These are phyloP conservation scores for Catagonus wagneri DNA, from an alignment of 2,113 vertebrate genomes.

Conservation along the genomic window DNA sequence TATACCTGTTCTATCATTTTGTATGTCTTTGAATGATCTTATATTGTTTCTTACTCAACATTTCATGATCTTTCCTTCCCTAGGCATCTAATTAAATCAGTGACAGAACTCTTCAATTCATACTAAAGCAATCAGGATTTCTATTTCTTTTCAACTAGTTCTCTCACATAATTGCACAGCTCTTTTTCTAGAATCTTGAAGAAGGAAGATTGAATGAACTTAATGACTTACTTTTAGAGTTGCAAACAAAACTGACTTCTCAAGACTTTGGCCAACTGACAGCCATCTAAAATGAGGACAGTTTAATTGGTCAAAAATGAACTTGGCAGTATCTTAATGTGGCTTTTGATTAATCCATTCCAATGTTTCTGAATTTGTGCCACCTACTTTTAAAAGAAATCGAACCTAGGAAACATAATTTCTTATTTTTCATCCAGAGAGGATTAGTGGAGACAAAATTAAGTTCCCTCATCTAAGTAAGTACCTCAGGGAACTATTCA, in stretches of 20 bases:
- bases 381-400: constrained; percentile 80
- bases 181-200: constrained; percentile 42
- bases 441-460: constrained; percentile 80
- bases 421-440: constrained; percentile 81
- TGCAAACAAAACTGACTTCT: background rate
- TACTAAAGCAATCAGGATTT: constrained; percentile 61
- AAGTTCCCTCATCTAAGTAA: constrained; percentile 76
- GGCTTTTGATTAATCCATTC: constrained; percentile 82
- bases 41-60: constrained; percentile 68
- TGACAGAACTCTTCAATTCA: constrained; percentile 66
- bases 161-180: constrained; percentile 62
- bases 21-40: constrained; percentile 62
- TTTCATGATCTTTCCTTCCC: constrained; percentile 70
- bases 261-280: background rate
- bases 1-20: constrained; percentile 51
- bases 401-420: constrained; percentile 73
- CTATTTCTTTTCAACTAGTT: constrained; percentile 70
- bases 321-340: constrained; percentile 57
- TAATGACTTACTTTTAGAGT: constrained; percentile 55
- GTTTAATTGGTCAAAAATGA: constrained; percentile 73
- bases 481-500: constrained; percentile 83
- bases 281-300: constrained; percentile 72
- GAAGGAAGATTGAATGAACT: constrained; percentile 15
- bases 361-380: constrained; percentile 74
- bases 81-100: constrained; percentile 76